Conservation (phyloP, 2,888 invertebrate genomes). For the Melinaea menophilus region DNA sequence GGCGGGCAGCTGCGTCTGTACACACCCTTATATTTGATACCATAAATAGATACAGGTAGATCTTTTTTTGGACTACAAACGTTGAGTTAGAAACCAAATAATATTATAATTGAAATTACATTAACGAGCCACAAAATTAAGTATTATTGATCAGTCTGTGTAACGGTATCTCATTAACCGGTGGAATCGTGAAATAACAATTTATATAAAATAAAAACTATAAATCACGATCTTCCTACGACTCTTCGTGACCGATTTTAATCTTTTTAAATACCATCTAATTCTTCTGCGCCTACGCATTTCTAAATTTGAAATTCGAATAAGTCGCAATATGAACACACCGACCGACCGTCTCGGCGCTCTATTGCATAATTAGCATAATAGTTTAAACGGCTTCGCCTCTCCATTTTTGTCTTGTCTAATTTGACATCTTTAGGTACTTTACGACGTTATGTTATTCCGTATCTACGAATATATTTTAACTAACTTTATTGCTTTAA, state of each 20-base stretch:
- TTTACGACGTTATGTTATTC: conserved; percentile 58
- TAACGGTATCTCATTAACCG: conserved; percentile 57
- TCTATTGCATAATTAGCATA: conserved; percentile 62
- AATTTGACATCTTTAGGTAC: conserved; percentile 51
- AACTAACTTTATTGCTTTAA: conserved; percentile 56
- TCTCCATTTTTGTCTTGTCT: conserved; percentile 62
- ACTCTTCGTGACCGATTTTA: conserved; percentile 64
- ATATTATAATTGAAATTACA: no score
- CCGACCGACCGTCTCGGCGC: conserved; percentile 40
- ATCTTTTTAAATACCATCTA: conserved; percentile 63
- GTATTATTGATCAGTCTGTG: conserved; percentile 23
- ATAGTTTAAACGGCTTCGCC: conserved; percentile 46
- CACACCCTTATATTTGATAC: conserved; percentile 51
- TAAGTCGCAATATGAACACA: conserved; percentile 51
- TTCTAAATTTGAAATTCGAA: conserved; percentile 61
- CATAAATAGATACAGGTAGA: conserved; percentile 37
- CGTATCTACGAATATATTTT: conserved; percentile 50
- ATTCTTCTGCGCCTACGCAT: conserved; percentile 66
- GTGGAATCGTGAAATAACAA: conserved; percentile 57
- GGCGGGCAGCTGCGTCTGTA: conserved; percentile 65
- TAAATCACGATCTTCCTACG: conserved; percentile 66
- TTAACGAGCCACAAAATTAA: no score
- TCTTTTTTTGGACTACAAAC: conserved; percentile 13
- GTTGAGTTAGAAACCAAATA: background rate
- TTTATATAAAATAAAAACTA: conserved; percentile 56